Evolutionary conservation across 2,888 invertebrate species (phyloP), one percentile per base, ranked within the genome.

Genomic region (Rugalucina vietnamica): DNA sequence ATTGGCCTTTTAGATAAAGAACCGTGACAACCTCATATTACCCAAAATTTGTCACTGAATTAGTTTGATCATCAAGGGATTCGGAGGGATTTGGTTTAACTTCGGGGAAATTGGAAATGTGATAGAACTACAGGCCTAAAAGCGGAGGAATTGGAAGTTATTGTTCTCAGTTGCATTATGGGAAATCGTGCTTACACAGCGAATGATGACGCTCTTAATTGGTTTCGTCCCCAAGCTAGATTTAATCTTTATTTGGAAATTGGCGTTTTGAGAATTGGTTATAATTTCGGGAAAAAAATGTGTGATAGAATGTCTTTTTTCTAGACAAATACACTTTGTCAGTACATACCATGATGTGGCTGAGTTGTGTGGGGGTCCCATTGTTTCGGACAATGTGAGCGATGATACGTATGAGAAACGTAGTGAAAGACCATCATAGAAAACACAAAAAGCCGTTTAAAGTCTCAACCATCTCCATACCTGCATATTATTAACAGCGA

Each of bases 101-200:
- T 65, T 65, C 65, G 34, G 65, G 65, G 65, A 65, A 65, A 65
- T 65, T 65, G 65, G 65, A 65, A 65, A 65, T 65, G 65, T 34
- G 65, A 65, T 65, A 65, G 65, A 65, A 65, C 32, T 65, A 65
- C 65, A 65, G 65, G 65, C 65, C 65, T 21, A 65, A 32, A 65
- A n/a, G 65, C 65, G 65, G 8, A 65, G 65, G 29, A 65, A 65
- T 65, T 34, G 29, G 65, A 65, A 34, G 65, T 65, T 65, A 65
- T 65, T 65, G 65, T 65, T 65, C 65, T 34, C 32, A 12, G 65
- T 29, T 65, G 65, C 24, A 65, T 65, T 65, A 65, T 65, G 65
- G 65, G 65, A 65, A 65, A 65, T 65, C 34, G 65, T 34, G 65
- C 65, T 65, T 65, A 65, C 65, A 65, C 65, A 27, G 34, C 65